phyloP scores from a whole-genome alignment of 2,888 invertebrate species.

The Ethmia dodecea region DNA sequence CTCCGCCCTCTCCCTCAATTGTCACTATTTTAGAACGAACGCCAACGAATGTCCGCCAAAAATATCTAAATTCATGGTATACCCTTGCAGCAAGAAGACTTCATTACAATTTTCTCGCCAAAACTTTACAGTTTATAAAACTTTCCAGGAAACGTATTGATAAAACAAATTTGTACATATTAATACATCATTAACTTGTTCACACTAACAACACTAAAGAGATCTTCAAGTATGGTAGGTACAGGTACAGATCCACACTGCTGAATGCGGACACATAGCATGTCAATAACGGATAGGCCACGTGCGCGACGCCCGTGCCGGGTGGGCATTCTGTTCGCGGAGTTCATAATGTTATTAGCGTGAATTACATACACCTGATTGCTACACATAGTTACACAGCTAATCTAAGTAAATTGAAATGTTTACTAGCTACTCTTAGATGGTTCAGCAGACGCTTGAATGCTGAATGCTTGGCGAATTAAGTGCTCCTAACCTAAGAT shows the following conservation, averaged over 20 bases:
- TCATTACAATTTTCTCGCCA: constrained; percentile 58
- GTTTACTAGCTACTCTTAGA: constrained; percentile 60
- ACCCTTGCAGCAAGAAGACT: constrained; percentile 72
- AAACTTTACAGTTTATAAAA: constrained; percentile 58
- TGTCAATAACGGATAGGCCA: not conserved
- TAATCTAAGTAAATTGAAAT: constrained; percentile 62
- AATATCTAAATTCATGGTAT: constrained; percentile 66
- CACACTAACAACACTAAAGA: constrained; percentile 26
- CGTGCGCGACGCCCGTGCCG: too few species aligned
- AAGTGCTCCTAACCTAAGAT: constrained; percentile 53
- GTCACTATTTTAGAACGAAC: constrained; percentile 39
- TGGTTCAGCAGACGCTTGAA: constrained; percentile 50
- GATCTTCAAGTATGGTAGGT: too few species aligned
- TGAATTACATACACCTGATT: constrained; percentile 12
- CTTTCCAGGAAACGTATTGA: constrained; percentile 45
- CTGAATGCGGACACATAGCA: too few species aligned
- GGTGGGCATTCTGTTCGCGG: too few species aligned
- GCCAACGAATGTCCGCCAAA: constrained; percentile 64
- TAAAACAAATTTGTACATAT: constrained; percentile 71
- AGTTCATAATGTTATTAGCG: constrained; percentile 16
- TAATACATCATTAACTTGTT: constrained; percentile 34
- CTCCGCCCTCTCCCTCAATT: constrained; percentile 28
- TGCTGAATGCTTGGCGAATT: constrained; percentile 54
- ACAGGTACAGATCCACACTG: too few species aligned
- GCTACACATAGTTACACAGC: constrained; percentile 49